Evolutionary conservation across 2,797 vertebrate species (phyloP).

Genomic region (Helicolenus hilgendorfi): DNA sequence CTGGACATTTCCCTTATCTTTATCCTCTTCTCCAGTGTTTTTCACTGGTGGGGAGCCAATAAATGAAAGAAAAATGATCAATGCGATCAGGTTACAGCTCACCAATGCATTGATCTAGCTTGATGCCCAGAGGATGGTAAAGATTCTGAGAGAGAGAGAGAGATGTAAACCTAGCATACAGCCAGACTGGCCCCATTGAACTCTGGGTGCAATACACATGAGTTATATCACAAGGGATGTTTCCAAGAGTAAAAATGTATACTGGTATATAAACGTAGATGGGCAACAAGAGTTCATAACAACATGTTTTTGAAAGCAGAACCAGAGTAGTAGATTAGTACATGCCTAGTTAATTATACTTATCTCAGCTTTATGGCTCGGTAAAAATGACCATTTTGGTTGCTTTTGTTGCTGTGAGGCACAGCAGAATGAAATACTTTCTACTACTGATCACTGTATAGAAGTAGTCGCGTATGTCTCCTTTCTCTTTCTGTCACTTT

Average conservation of each 20-base stretch:
- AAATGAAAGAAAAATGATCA: conserved; percentile 55
- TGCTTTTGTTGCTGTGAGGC: background rate
- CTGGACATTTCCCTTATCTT: background rate
- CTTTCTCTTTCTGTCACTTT: conserved; percentile 56
- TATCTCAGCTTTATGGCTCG: background rate
- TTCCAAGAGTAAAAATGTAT: background rate
- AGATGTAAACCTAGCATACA: conserved; percentile 40
- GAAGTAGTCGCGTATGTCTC: conserved; percentile 8
- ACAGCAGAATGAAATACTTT: conserved; percentile 4
- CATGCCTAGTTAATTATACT: background rate
- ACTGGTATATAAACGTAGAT: background rate
- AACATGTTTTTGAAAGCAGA: conserved; percentile 13
- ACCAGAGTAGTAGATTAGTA: background rate
- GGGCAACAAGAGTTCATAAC: background rate
- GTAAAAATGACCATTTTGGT: background rate
- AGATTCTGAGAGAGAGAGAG: conserved; percentile 30
- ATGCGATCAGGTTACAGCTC: conserved; percentile 76
- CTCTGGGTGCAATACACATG: background rate
- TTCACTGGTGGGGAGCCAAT: conserved; percentile 44
- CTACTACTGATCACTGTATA: background rate
- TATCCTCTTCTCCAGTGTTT: background rate
- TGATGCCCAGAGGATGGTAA: conserved; percentile 45
- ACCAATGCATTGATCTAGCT: conserved; percentile 69
- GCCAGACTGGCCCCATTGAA: conserved; percentile 42
- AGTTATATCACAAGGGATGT: background rate